Conservation (phyloP, 2,888 invertebrate species). For the Clistopyga incitator region DNA sequence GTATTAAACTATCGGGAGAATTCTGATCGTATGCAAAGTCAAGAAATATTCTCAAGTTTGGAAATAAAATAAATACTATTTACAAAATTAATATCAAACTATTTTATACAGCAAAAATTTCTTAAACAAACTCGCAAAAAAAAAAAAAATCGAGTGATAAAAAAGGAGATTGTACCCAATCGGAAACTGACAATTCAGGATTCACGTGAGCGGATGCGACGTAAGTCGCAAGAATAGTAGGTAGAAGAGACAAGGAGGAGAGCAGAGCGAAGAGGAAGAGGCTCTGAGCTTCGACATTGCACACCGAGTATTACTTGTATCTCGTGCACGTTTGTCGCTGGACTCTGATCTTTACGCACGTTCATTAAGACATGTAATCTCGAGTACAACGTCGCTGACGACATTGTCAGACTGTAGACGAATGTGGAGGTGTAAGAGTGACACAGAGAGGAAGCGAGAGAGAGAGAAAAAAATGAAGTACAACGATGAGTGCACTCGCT, state of each 20-base stretch:
- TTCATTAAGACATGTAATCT: constrained; percentile 39
- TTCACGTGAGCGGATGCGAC: constrained; percentile 8
- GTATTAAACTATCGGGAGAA: constrained; percentile 24
- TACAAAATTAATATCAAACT: constrained; percentile 30
- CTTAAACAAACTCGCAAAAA: neutral
- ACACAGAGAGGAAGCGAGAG: constrained; percentile 8
- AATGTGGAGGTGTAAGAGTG: constrained; percentile 8
- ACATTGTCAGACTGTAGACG: constrained; percentile 16
- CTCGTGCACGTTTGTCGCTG: constrained; percentile 23
- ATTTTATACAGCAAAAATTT: constrained; percentile 5
- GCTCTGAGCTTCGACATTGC: constrained; percentile 9
- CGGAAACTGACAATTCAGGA: neutral
- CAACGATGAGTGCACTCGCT: constrained; percentile 21
- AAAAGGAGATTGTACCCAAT: neutral
- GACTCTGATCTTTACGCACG: constrained; percentile 41
- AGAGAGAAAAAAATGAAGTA: neutral
- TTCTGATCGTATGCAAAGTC: constrained; percentile 9
- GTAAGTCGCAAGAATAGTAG: neutral
- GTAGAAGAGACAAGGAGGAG: neutral
- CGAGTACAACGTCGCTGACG: constrained; percentile 11
- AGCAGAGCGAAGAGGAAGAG: neutral
- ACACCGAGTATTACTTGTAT: constrained; percentile 22
- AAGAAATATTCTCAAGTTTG: neutral
- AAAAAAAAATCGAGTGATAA: neutral
- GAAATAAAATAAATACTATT: too few relatives aligned